Evolutionary conservation across 2,888 invertebrate species (phyloP).

Genomic region (Pterostichus madidus): DNA sequence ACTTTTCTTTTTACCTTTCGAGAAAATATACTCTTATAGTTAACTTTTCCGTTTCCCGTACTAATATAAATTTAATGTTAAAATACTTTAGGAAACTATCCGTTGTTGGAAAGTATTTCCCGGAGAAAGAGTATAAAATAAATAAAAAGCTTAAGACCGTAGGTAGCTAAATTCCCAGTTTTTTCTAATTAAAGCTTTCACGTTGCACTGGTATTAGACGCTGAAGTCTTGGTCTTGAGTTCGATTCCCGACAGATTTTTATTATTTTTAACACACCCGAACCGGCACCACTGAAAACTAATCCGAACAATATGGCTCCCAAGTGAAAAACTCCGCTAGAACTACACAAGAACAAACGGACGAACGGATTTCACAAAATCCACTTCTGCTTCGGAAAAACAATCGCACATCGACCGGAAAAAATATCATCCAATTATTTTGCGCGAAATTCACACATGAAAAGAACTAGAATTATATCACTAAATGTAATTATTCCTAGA

Average conservation of each 20-base stretch:
- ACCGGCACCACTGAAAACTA: constrained; percentile 48
- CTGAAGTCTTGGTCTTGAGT: constrained; percentile 40
- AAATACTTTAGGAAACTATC: constrained; percentile 36
- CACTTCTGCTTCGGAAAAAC: constrained; percentile 23
- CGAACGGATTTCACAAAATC: constrained; percentile 28
- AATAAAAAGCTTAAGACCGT: constrained; percentile 49
- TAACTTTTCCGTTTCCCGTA: constrained; percentile 4
- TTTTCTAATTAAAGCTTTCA: constrained; percentile 50
- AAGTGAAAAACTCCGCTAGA: constrained; percentile 47
- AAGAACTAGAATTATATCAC: too few species aligned
- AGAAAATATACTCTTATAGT: too few species aligned
- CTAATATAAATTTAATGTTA: constrained; percentile 51
- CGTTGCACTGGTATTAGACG: constrained; percentile 15
- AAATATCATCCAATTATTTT: constrained; percentile 28
- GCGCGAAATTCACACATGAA: too few species aligned
- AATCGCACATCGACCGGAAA: constrained; percentile 19
- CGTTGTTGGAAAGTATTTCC: constrained; percentile 42
- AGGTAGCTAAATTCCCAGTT: constrained; percentile 52
- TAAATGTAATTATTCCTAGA: too few species aligned
- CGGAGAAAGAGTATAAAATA: constrained; percentile 50
- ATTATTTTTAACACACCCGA: constrained; percentile 46
- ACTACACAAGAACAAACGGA: constrained; percentile 35
- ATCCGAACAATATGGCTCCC: constrained; percentile 61
- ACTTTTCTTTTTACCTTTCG: too few species aligned
- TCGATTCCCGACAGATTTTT: constrained; percentile 61